Base-by-base conservation (phyloP, 1,140 invertebrate genomes). In the Batillaria attramentaria region DNA sequence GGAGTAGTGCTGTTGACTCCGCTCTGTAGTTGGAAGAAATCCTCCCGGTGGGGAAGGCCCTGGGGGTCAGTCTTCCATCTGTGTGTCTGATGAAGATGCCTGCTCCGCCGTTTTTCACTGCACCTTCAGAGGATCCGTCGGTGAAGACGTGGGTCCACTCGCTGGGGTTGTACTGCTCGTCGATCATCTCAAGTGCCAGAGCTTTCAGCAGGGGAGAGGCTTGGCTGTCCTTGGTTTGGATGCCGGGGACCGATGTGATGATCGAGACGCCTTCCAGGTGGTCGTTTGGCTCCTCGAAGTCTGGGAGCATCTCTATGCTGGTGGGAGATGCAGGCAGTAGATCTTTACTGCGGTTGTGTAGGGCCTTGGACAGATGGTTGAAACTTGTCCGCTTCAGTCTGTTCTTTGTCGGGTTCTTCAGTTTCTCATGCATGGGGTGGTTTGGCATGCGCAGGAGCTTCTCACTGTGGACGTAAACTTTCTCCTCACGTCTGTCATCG, bases 11-110 rank as follows among this genome's bases (percentile, higher is more conserved):
- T 18, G 1, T 46, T 10, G 41, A 20, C 41, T 75, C 57, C 20
- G 50, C 73, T 33, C 24, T 5, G 46, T 57, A 54, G 46, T 54
- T 75, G 13, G 73, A 31, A 16, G 46, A 57, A 8, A n/a, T 5
- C 24, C 20, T n/a, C 24, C 42, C 60, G 33, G 77, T 69, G 33
- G 60, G 8, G 28, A 68, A 8, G 39, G 62, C 37, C 13, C 33
- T 43, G 28, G 41, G 35, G 5, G 33, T 20, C 24, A 24, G 35
- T 50, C 31, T 16, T 31, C 76, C 77, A 39, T 37, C 77, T 41
- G 76, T 31, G 28, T 72, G 65, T 24, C 60, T n/a, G 76, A 77
- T 69, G 76, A 43, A 72, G 41, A 69, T 57, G n/a, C 76, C 76
- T 18, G 31, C 43, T 8, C 76, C 76, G 28, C 60, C 42, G 35